These are phyloP conservation scores for Nesidiocoris tenuis DNA, from an alignment of 2,888 invertebrate species.

Conservation along the genomic window DNA sequence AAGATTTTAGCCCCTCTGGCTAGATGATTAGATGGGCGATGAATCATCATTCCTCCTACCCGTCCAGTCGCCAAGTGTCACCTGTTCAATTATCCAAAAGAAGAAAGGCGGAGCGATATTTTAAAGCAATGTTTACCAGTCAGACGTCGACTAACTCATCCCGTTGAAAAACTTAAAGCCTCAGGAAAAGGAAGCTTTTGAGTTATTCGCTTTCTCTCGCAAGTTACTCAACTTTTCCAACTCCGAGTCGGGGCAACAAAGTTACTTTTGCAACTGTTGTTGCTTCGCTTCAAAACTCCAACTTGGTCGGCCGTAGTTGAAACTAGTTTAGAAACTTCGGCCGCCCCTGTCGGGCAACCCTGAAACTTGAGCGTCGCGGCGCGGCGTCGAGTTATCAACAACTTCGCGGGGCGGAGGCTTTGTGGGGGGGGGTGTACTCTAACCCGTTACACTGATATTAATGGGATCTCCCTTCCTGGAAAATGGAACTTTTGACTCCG, in stretches of 20 bases:
- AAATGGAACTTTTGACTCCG: constrained; percentile 29
- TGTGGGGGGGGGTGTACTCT: background rate
- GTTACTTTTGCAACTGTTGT: constrained; percentile 31
- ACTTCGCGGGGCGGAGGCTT: background rate
- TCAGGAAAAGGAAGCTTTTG: constrained; percentile 1
- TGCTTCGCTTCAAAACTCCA: constrained; percentile 5
- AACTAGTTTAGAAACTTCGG: constrained; percentile 17
- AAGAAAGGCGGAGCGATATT: background rate
- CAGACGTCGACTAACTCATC: constrained; percentile 4
- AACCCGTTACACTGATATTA: constrained; percentile 16
- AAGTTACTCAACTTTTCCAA: constrained; percentile 16
- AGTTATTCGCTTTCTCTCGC: constrained; percentile 24
- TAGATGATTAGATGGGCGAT: too few relatives aligned
- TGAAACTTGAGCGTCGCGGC: constrained; percentile 17
- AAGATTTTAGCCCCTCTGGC: too few relatives aligned
- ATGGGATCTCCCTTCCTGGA: constrained; percentile 19
- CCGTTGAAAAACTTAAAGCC: constrained; percentile 1
- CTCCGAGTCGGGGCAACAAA: constrained; percentile 1
- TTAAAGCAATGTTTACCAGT: constrained; percentile 20
- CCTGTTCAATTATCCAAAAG: too few relatives aligned
- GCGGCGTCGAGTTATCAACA: constrained; percentile 21
- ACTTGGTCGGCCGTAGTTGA: background rate
- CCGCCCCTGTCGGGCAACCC: constrained; percentile 10
- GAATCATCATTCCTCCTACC: too few relatives aligned
- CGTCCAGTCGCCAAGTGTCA: background rate